Conservation (phyloP, 2,113 vertebrate species). For the Sander lucioperca region DNA sequence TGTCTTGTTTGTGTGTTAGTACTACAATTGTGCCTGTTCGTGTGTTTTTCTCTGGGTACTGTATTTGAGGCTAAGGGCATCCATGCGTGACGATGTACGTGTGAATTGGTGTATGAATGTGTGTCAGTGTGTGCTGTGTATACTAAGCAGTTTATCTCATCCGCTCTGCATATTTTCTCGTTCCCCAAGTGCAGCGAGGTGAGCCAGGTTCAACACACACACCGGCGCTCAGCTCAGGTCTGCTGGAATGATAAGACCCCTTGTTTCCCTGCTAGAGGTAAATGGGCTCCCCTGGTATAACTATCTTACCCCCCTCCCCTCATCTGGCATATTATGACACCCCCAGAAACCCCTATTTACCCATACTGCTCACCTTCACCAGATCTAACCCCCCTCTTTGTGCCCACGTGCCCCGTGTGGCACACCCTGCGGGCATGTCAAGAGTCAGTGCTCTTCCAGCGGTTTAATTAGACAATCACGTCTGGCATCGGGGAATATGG, state of each 20-base stretch:
- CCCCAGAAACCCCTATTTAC: slow-evolving; percentile 17
- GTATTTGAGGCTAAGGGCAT: slow-evolving; percentile 21
- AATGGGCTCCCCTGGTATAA: slow-evolving; percentile 21
- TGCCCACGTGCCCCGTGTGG: slow-evolving; percentile 58
- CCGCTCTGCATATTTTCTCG: slow-evolving; percentile 29
- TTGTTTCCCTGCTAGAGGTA: slow-evolving; percentile 26
- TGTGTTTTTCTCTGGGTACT: slow-evolving; percentile 23
- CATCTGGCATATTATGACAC: slow-evolving; percentile 13
- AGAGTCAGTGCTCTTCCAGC: slow-evolving; percentile 50
- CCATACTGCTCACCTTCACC: slow-evolving; percentile 49
- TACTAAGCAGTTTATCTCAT: slow-evolving; percentile 62
- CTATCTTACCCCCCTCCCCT: neutral
- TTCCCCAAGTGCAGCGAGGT: slow-evolving; percentile 27
- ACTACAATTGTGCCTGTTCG: neutral
- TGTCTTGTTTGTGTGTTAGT: slow-evolving; percentile 6
- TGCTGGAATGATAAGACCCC: slow-evolving; percentile 44
- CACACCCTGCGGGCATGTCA: slow-evolving; percentile 74
- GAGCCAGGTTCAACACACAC: slow-evolving; percentile 36
- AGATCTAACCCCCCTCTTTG: slow-evolving; percentile 20
- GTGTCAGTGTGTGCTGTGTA: slow-evolving; percentile 62
- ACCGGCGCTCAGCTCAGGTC: slow-evolving; percentile 24
- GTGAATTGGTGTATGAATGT: slow-evolving; percentile 64
- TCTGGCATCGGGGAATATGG: slow-evolving; percentile 53
- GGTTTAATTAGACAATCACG: slow-evolving; percentile 70
- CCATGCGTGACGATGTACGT: slow-evolving; percentile 46